Evolutionary conservation across 2,888 invertebrate genomes (phyloP).

Genomic region (Lithophane leautieri): DNA sequence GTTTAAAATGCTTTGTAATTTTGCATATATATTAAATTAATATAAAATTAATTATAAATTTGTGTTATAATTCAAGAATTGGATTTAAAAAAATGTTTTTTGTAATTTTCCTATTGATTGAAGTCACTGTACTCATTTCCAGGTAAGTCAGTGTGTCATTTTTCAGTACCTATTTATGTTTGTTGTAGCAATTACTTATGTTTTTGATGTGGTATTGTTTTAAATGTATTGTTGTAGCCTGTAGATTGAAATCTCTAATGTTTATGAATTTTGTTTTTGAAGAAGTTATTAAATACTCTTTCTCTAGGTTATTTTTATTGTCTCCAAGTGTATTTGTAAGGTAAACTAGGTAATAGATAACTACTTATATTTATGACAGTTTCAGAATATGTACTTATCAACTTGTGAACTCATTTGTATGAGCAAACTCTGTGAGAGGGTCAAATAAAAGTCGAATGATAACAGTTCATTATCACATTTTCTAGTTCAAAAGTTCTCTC

Average conservation of each 20-base stretch:
- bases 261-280: not conserved
- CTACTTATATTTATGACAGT: no score
- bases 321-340: not conserved
- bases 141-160: constrained; percentile 58
- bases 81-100: not conserved
- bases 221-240: constrained; percentile 5
- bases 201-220: constrained; percentile 1
- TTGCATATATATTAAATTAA: no score
- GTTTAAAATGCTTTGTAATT: not conserved
- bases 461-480: constrained; percentile 25
- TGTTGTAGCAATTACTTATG: not conserved
- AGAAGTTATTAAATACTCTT: not conserved
- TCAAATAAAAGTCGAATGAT: constrained; percentile 50
- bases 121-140: constrained; percentile 39
- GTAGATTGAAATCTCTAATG: constrained; percentile 7
- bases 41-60: no score
- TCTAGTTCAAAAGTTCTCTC: constrained; percentile 45
- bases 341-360: not conserved
- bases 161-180: constrained; percentile 3
- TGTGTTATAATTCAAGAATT: no score
- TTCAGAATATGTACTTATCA: not conserved
- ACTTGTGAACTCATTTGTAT: no score
- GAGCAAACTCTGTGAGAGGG: constrained; percentile 27
- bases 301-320: not conserved
- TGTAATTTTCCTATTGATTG: constrained; percentile 35